phyloP scores from a whole-genome alignment of 2,113 vertebrate species.

The Etia nguti region DNA sequence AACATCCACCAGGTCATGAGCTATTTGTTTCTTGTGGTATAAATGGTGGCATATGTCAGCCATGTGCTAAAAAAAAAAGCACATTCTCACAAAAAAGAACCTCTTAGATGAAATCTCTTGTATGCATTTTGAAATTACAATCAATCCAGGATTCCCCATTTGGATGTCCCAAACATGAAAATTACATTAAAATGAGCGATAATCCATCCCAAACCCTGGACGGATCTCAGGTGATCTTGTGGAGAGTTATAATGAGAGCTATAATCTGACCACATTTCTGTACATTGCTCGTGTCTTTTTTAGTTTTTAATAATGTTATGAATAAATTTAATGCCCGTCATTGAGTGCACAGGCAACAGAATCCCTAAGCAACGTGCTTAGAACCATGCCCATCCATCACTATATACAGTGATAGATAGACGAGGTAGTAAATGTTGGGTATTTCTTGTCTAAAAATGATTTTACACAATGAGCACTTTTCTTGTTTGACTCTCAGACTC shows the following conservation, averaged over 20 bases:
- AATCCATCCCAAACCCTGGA: neutral
- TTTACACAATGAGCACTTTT: neutral
- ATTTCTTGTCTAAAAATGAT: neutral
- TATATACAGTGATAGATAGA: neutral
- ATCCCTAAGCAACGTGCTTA: neutral
- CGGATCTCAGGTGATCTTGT: neutral
- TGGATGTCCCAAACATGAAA: neutral
- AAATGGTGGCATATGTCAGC: neutral
- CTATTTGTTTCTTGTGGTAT: neutral
- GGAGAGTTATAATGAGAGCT: neutral
- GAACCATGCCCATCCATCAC: neutral
- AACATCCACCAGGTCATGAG: neutral
- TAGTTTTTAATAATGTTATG: neutral
- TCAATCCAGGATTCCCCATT: neutral
- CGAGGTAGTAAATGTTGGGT: neutral
- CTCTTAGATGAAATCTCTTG: neutral
- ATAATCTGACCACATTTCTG: neutral
- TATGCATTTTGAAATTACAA: neutral
- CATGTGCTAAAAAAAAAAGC: neutral
- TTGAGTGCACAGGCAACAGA: neutral
- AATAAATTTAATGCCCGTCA: neutral
- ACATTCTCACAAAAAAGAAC: neutral
- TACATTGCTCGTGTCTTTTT: neutral
- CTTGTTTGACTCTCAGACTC: neutral
- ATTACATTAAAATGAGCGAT: neutral